Base-by-base conservation (phyloP, 2,888 invertebrate genomes). In the Drosophila pseudotalamancana region DNA sequence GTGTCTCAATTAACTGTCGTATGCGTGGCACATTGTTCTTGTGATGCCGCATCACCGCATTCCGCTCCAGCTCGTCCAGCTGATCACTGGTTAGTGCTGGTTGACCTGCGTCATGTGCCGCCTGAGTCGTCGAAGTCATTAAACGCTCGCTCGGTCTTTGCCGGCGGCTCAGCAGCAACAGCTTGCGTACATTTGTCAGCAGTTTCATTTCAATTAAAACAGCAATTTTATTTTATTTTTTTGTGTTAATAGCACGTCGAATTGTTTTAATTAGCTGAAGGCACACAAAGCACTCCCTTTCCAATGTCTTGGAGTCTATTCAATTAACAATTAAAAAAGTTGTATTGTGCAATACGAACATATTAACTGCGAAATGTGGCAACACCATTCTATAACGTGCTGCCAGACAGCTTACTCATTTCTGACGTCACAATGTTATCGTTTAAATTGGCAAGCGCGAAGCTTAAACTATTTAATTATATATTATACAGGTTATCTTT, bases 21-120 rank as follows among this genome's bases (percentile, higher is more conserved):
- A 90, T 87, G 1, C 60, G 23, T 0, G 87, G 79, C 1, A 90
- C 46, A 25, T 90, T 90, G 34, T 88, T 89, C 9, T 46, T 76
- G 42, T 85, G 80, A 14, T 87, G 78, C 0, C 90, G 74, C 6
- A 89, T 39, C 16, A 74, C 14, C 12, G 77, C 64, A 69, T 90
- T 91, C 16, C 77, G 76, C 53, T 90, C 90, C 8, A 78, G 56
- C 9, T 67, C 66, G 9, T 79, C 71, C 45, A 90, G 73, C 23
- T 88, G 72, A n/a, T 49, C 51, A 56, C 74, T 66, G 54, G 69
- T 72, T 57, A 77, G 35, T 31, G 66, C 72, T 48, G 65, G 60
- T 65, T 54, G 49, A 39, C n/a, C 27, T 12, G 31, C 32, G 45
- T 73, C 65, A 72, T 62, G 42, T 19, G 53, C 39, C 23, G 57